These are phyloP conservation scores for Natrix natrix DNA, from an alignment of 2,797 vertebrate species.

Conservation along the genomic window DNA sequence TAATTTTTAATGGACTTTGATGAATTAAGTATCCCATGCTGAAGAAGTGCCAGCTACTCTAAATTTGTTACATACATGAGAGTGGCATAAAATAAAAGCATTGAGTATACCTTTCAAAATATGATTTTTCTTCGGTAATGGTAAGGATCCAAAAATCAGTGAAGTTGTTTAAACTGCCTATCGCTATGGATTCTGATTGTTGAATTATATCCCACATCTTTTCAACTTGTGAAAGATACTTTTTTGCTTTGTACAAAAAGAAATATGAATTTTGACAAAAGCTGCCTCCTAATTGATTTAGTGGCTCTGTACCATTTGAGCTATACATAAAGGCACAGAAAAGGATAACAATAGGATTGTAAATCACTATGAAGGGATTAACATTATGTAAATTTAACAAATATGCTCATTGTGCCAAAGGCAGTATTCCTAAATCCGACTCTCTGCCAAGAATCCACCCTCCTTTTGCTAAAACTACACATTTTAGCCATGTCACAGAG, in stretches of 20 bases:
- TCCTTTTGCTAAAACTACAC: neutral
- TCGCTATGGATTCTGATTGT: neutral
- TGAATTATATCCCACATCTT: neutral
- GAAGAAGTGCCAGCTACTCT: neutral
- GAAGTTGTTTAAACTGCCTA: neutral
- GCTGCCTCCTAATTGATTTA: slow-evolving; percentile 29
- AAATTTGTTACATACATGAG: neutral
- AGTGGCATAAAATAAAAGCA: neutral
- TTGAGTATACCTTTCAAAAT: neutral
- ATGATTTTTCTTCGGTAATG: neutral
- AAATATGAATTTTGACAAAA: neutral
- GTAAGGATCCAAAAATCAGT: neutral
- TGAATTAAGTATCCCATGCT: neutral
- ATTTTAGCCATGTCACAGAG: neutral
- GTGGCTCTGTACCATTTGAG: slow-evolving; percentile 14
- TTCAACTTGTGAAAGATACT: neutral
- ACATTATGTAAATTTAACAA: slow-evolving; percentile 22
- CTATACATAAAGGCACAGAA: neutral
- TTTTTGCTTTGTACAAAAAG: neutral
- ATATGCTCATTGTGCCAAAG: neutral
- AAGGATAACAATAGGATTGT: slow-evolving; percentile 20
- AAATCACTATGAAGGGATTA: slow-evolving; percentile 24
- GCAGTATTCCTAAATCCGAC: neutral
- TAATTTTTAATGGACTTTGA: neutral
- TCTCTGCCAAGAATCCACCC: slow-evolving; percentile 16